Evolutionary conservation across 2,888 invertebrate genomes (phyloP).

Genomic region (Pristionchus exspectatus): DNA sequence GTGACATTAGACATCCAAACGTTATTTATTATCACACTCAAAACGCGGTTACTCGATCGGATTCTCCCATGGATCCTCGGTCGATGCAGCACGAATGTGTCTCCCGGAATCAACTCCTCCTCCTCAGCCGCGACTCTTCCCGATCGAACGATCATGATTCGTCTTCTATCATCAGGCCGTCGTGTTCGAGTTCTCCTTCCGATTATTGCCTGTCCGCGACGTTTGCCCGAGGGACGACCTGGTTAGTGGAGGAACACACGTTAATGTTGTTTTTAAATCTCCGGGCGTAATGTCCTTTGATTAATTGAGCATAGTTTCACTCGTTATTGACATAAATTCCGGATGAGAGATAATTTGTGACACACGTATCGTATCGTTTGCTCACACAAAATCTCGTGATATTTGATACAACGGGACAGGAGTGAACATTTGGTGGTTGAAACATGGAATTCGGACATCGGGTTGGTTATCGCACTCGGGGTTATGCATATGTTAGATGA

Average conservation of each 20-base stretch:
- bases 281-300: neutral
- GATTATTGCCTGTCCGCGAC: neutral
- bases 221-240: neutral
- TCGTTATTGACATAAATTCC: too few species aligned
- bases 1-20: too few species aligned
- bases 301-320: neutral
- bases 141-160: neutral
- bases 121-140: neutral
- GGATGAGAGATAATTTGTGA: too few species aligned
- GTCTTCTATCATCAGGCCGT: neutral
- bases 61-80: neutral
- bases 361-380: too few species aligned
- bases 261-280: neutral
- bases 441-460: neutral
- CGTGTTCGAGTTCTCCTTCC: neutral
- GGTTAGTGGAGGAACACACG: neutral
- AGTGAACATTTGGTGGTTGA: too few species aligned
- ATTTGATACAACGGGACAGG: too few species aligned
- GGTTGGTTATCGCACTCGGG: constrained; percentile 4
- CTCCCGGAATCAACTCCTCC: neutral
- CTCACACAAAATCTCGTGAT: neutral
- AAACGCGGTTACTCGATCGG: neutral
- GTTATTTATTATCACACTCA: too few species aligned
- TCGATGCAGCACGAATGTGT: constrained; percentile 8
- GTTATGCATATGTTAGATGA: neutral